Base-by-base conservation (phyloP, 1,140 invertebrate species). In the Apis cerana region DNA sequence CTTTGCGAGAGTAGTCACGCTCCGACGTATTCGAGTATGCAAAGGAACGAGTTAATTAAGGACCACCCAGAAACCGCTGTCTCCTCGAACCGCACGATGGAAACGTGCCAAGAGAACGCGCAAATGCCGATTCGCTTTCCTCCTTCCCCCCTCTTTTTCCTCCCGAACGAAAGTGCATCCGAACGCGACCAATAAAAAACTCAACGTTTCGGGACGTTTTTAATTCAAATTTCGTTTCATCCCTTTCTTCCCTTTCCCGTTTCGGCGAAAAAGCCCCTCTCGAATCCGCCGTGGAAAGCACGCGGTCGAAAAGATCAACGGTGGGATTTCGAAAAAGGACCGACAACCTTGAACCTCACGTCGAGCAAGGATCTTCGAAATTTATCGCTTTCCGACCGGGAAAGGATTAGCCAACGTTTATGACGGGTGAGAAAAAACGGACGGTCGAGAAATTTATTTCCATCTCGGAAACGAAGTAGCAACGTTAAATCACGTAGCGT, bases 11-110 rank as follows among this genome's bases (percentile, higher is more conserved):
- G 33, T 70, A 27, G 70, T 83, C 56, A 82, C 79, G 67, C 61
- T 62, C 61, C 56, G 69, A 15, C 48, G 77, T 61, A 83, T 61
- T 68, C 84, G 12, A 83, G 48, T 83, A 78, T 78, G 75, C 85
- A 78, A 56, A 75, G 77, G 83, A 84, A 88, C 82, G 77, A 85
- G 87, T 88, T 88, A 84, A 88, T 88, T 87, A 88, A 78, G 69
- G 87, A 79, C 86, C 87, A 88, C 83, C 87, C 87, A 85, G 68
- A 75, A 54, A 58, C 78, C 43, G 43, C 59, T 70, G 65, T 59
- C 67, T 65, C 48, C 23, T 56, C 27, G 58, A 54, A 62, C 56
- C 52, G n/a, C 65, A 19, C 74, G 83, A 85, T 87, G 80, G 87
- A 87, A 76, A 68, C 70, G 75, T 88, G 85, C 87, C 87, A 88